Conservation (phyloP, 2,888 invertebrate species). For the Tortrix viridana region DNA sequence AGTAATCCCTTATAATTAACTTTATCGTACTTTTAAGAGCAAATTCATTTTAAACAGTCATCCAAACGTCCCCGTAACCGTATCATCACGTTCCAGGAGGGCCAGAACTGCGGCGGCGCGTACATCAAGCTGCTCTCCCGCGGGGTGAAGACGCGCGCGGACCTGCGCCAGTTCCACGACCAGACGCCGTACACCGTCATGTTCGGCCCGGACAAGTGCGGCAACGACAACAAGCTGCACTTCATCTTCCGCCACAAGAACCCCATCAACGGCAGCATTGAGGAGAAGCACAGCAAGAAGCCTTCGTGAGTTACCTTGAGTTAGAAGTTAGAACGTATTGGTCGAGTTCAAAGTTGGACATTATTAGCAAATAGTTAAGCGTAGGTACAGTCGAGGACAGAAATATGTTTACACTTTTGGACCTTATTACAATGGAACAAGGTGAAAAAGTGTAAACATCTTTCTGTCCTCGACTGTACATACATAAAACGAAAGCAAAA, state of each 20-base stretch:
- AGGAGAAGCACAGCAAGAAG: slow-evolving; percentile 98
- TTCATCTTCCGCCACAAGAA: slow-evolving; percentile 98
- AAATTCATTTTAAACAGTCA: too few species aligned
- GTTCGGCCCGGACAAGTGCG: slow-evolving; percentile 99
- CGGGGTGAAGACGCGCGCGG: slow-evolving; percentile 83
- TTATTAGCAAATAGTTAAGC: too few species aligned
- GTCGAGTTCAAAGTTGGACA: too few species aligned
- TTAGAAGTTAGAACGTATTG: too few species aligned
- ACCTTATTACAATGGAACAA: too few species aligned
- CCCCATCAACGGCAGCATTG: slow-evolving; percentile 93
- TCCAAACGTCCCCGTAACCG: background rate
- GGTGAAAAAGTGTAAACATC: too few species aligned
- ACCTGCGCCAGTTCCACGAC: slow-evolving; percentile 94
- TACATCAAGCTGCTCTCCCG: slow-evolving; percentile 96
- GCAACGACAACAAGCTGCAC: slow-evolving; percentile 96
- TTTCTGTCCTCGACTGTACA: too few species aligned
- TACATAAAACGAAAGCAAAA: too few species aligned
- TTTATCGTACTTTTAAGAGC: too few species aligned
- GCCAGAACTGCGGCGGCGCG: slow-evolving; percentile 99
- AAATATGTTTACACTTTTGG: too few species aligned
- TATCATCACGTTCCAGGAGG: slow-evolving; percentile 86
- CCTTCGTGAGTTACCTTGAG: slow-evolving; percentile 84
- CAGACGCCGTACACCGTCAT: slow-evolving; percentile 99
- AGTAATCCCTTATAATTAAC: too few species aligned
- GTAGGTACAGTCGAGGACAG: too few species aligned